Base-by-base conservation (phyloP, 2,888 invertebrate species). In the Scaptodrosophila latifasciaeformis region DNA sequence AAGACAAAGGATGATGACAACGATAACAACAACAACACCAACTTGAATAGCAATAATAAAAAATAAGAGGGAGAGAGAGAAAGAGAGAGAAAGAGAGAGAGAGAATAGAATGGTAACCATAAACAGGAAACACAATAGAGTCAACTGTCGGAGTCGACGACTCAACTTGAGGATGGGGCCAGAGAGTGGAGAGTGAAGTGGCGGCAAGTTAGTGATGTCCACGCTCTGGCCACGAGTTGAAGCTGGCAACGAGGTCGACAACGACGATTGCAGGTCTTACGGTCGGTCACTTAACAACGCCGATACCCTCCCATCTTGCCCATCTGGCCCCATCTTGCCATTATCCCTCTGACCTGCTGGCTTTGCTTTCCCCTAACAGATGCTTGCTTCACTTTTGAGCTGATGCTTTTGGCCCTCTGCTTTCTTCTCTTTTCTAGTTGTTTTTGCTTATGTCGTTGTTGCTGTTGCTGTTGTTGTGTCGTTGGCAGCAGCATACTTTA, bases 51-150 rank as follows among this genome's bases (percentile, higher is more conserved):
- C 37, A 49, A 39, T 27, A 48, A 44, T 35, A n/a, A 30, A n/a
- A n/a, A 31, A 31, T 31, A n/a, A 31, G 10, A 31, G 13, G 12
- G 13, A 31, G n/a, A n/a, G n/a, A n/a, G n/a, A n/a, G n/a, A n/a
- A n/a, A n/a, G n/a, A n/a, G n/a, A n/a, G n/a, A n/a, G n/a, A n/a
- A n/a, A n/a, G n/a, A n/a, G n/a, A n/a, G n/a, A 12, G 29, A 42
- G 40, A 50, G 45, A 49, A 40, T 54, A 51, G 52, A 61, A 67
- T 65, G 50, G 60, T 49, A 60, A 66, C 69, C 72, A 71, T 76
- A 76, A 76, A 72, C 79, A 76, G 76, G 67, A 76, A 79, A 65
- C 67, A 79, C 77, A 75, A 75, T 78, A 63, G 76, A 75, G 79
- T 59, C 64, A 64, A 62, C 39, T 43, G 40, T 40, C 40, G 40